Conservation (phyloP, 1,140 invertebrate species). For the Metopolophium dirhodum region DNA sequence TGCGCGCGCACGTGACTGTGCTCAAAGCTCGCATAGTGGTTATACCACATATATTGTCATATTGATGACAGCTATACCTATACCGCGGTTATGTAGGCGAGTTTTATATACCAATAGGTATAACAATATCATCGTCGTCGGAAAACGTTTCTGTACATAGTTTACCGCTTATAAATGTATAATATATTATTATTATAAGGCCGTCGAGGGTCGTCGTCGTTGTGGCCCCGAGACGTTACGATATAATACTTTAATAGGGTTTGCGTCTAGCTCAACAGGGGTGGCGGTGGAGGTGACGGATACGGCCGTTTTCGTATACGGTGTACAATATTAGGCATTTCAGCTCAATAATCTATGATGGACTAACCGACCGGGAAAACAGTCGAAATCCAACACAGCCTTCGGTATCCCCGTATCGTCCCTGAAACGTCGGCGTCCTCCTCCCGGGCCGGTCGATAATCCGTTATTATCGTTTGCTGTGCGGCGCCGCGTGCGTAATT, state of each 20-base stretch:
- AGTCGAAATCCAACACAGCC: background rate
- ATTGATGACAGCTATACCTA: background rate
- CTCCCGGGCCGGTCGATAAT: background rate
- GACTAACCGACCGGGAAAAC: conserved; percentile 28
- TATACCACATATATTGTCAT: background rate
- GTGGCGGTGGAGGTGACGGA: background rate
- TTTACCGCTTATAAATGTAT: too few relatives aligned
- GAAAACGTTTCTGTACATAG: background rate
- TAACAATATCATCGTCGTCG: background rate
- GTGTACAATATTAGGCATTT: background rate
- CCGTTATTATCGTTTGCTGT: background rate
- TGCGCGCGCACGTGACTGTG: background rate
- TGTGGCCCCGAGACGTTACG: too few relatives aligned
- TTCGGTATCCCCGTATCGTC: background rate
- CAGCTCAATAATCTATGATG: background rate
- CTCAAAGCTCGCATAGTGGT: background rate
- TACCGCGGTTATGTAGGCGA: too few relatives aligned
- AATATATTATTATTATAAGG: too few relatives aligned
- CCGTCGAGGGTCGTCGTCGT: too few relatives aligned
- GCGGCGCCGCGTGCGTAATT: background rate
- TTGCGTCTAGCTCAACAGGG: background rate
- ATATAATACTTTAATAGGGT: too few relatives aligned
- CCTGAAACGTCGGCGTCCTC: background rate
- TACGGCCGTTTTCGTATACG: background rate
- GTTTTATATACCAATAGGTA: background rate